phyloP scores from a whole-genome alignment of 37 sponge, comb jelly and placozoan species.

The Ephydatia muelleri region DNA sequence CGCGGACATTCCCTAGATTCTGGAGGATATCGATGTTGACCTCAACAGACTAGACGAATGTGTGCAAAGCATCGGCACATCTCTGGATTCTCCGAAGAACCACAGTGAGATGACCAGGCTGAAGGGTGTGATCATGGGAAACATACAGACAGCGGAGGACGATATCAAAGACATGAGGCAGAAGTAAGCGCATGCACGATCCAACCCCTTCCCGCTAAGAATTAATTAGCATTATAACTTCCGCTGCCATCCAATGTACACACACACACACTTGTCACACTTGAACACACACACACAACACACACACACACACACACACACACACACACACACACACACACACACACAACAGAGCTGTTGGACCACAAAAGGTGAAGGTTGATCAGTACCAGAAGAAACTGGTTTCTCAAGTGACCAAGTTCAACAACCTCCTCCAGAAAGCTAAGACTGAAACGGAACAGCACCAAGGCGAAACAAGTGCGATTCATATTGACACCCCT shows the following conservation, averaged over 20 bases:
- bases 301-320: too few relatives aligned
- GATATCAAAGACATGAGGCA: constrained; percentile 18
- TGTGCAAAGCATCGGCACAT: constrained; percentile 41
- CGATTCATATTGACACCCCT: neutral
- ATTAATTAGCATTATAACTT: too few relatives aligned
- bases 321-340: too few relatives aligned
- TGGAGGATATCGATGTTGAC: constrained; percentile 28
- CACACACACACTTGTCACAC: too few relatives aligned
- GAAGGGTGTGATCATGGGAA: constrained; percentile 24
- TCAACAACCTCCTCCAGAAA: constrained; percentile 15
- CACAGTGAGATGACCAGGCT: constrained; percentile 21
- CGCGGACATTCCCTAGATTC: neutral
- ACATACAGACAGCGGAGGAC: neutral
- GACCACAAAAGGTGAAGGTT: neutral
- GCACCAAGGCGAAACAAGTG: constrained; percentile 6
- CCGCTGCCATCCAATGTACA: neutral
- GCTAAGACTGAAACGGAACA: constrained; percentile 14
- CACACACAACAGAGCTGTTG: neutral
- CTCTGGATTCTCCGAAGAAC: constrained; percentile 21
- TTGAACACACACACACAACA: too few relatives aligned
- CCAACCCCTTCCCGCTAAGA: neutral
- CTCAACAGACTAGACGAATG: constrained; percentile 24
- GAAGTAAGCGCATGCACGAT: neutral
- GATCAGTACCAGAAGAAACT: constrained; percentile 20
- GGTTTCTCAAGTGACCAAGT: constrained; percentile 1